These are phyloP conservation scores for Chaetophractus vellerosus DNA, from an alignment of 2,797 vertebrate species.

Conservation along the genomic window DNA sequence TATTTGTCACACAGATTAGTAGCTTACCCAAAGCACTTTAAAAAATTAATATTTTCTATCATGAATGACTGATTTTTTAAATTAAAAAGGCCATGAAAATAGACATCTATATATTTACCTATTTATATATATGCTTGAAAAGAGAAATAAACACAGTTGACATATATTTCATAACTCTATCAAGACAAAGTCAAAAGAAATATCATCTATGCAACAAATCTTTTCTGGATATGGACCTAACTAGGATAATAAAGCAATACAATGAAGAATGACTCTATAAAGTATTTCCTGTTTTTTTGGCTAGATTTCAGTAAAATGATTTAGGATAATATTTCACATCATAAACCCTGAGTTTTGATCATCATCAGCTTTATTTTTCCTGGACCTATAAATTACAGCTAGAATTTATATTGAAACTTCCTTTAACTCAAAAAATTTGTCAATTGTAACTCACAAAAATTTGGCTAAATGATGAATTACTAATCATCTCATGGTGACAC, in stretches of 20 bases:
- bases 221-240: not conserved
- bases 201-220: not conserved
- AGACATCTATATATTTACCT: not conserved
- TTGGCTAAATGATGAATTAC: not conserved
- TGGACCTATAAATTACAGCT: not conserved
- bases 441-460: not conserved
- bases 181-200: not conserved
- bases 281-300: not conserved
- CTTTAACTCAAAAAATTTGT: not conserved
- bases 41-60: not conserved
- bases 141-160: not conserved
- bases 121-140: conserved; percentile 2
- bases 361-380: not conserved
- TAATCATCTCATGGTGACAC: not conserved
- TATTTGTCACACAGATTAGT: not conserved
- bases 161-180: not conserved
- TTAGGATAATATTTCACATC: not conserved
- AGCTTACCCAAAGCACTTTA: not conserved
- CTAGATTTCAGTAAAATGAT: not conserved
- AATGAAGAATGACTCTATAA: not conserved
- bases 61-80: not conserved
- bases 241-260: not conserved
- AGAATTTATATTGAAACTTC: not conserved
- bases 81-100: not conserved
- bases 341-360: not conserved